These are phyloP conservation scores for Pogonocichla stellata DNA, from an alignment of 2,113 vertebrate genomes.

Conservation along the genomic window DNA sequence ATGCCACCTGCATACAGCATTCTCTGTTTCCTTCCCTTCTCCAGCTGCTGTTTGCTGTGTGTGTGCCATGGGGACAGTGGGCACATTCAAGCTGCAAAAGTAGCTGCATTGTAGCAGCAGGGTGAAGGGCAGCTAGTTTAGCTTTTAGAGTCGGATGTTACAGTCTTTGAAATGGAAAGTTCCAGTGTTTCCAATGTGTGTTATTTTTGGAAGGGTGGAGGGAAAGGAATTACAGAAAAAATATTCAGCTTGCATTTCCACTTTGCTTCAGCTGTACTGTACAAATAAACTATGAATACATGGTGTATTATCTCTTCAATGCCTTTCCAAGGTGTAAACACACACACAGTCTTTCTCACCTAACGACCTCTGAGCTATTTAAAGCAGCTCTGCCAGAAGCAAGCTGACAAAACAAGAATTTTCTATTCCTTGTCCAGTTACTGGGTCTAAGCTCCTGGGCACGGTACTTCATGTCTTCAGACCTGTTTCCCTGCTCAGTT, in stretches of 20 bases:
- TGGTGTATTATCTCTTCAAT: not conserved
- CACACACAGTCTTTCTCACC: not conserved
- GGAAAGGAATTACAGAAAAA: not conserved
- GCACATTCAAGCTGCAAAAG: not conserved
- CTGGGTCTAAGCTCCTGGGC: not conserved
- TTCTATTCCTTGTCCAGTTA: not conserved
- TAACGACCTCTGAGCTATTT: not conserved
- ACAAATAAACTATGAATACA: slow-evolving; percentile 35
- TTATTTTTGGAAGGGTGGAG: not conserved
- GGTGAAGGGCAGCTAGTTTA: not conserved
- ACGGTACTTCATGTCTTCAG: not conserved
- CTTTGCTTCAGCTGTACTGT: not conserved
- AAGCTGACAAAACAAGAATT: not conserved
- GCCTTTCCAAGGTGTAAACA: not conserved
- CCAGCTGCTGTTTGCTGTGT: not conserved
- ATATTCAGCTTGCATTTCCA: slow-evolving; percentile 1
- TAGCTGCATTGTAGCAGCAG: not conserved
- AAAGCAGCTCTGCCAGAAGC: not conserved
- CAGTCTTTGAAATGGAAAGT: not conserved
- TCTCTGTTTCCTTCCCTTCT: not conserved
- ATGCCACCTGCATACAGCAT: not conserved
- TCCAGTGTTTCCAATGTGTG: not conserved
- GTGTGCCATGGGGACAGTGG: not conserved
- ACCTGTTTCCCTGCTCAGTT: not conserved
- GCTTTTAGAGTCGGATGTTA: not conserved